Percentiles rank a stretch among this genome's conserved stretches.
Conservation (phyloP, 2,113 vertebrate species). For the Thalassarche chlororhynchos region DNA sequence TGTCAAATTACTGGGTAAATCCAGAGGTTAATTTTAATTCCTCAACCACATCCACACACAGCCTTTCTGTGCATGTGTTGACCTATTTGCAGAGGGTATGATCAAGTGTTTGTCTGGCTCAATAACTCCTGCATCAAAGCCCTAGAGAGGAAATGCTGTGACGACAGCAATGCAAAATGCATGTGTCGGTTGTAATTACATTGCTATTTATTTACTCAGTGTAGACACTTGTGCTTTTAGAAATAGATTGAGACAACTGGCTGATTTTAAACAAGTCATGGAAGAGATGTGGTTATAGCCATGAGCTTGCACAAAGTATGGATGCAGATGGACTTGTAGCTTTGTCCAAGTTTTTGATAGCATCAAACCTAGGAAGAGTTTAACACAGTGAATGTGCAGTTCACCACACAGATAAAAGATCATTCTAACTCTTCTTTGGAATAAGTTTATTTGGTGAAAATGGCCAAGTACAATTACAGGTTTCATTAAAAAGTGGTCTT, state of each 20-base stretch:
- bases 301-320: not conserved
- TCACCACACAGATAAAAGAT: not conserved
- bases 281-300: not conserved
- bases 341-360: not conserved
- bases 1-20: not conserved
- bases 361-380: not conserved
- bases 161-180: conserved; percentile 4
- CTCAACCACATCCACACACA: conserved; percentile 24
- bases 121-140: not conserved
- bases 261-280: not conserved
- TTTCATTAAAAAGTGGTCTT: not conserved
- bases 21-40: conserved; percentile 28
- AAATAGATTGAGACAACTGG: not conserved
- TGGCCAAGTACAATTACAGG: not conserved
- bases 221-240: not conserved
- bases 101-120: not conserved
- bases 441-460: not conserved
- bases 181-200: conserved; percentile 17
- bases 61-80: not conserved
- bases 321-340: not conserved
- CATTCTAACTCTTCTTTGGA: not conserved
- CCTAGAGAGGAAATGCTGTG: conserved; percentile 45
- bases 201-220: not conserved
- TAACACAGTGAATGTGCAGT: not conserved
- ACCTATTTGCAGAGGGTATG: conserved; percentile 54